A percentile compares a stretch with the other conserved stretches of the same genome.
These are phyloP conservation scores for Troides oblongomaculatus DNA, from an alignment of 2,888 invertebrate species.

Conservation along the genomic window DNA sequence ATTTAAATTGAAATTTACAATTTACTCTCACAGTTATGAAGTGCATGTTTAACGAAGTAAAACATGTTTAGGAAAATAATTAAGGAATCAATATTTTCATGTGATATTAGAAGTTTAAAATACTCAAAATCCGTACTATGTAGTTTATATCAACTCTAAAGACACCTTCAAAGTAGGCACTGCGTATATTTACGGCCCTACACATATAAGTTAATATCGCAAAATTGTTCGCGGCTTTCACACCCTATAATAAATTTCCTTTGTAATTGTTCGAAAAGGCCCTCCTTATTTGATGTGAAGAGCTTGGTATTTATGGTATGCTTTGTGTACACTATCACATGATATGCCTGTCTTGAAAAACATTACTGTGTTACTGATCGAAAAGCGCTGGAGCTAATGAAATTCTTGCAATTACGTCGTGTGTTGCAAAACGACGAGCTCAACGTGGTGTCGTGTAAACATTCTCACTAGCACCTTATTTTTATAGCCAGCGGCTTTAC, in stretches of 20 bases:
- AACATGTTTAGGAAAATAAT: background rate
- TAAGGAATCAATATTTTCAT: background rate
- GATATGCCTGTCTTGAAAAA: background rate
- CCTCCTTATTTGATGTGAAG: constrained; percentile 71
- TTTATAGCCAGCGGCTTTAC: background rate
- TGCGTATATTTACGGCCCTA: constrained; percentile 48
- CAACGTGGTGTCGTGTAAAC: background rate
- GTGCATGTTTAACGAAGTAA: background rate
- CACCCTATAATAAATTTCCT: constrained; percentile 54
- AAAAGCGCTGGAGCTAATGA: background rate
- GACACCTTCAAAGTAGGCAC: constrained; percentile 46
- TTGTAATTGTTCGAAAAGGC: constrained; percentile 64
- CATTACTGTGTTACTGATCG: background rate
- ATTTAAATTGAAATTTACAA: background rate
- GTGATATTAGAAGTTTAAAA: background rate
- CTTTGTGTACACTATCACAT: no score
- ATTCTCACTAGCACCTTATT: background rate
- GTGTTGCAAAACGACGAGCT: background rate
- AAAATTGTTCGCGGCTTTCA: constrained; percentile 51
- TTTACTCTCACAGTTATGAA: background rate
- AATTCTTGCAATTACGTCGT: no score
- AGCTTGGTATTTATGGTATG: constrained; percentile 63
- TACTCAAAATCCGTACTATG: constrained; percentile 38
- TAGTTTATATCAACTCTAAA: constrained; percentile 42
- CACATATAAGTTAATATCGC: constrained; percentile 64